Conservation (phyloP, 1,140 invertebrate genomes). For the Pteromalus puparum region DNA sequence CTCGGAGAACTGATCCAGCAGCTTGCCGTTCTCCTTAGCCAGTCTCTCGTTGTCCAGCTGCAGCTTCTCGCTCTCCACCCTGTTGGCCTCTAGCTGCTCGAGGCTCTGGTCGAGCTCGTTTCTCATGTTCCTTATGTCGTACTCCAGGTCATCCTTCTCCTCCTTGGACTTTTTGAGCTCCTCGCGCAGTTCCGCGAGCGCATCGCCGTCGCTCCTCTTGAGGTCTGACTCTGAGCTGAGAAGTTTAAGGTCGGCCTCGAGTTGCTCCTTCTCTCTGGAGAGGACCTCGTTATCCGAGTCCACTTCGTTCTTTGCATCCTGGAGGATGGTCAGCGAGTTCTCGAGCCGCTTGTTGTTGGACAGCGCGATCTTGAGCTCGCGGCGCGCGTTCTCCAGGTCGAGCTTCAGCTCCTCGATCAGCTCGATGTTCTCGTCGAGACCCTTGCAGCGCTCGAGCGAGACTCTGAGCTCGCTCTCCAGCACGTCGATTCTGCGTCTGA, state of each 20-base stretch:
- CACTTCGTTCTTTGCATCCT: constrained; percentile 59
- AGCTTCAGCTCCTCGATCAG: constrained; percentile 63
- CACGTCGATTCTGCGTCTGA: constrained; percentile 61
- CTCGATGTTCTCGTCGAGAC: constrained; percentile 63
- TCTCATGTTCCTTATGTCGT: constrained; percentile 65
- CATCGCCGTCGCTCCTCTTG: constrained; percentile 55
- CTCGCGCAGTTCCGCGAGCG: constrained; percentile 60
- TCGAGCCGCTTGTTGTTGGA: constrained; percentile 60
- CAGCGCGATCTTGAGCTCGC: constrained; percentile 57
- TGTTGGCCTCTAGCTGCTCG: constrained; percentile 51
- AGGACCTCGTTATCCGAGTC: constrained; percentile 65
- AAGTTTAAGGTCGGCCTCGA: constrained; percentile 61
- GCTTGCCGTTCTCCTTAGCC: constrained; percentile 60
- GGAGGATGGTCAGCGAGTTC: constrained; percentile 53
- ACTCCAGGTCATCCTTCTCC: constrained; percentile 66
- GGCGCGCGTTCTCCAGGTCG: constrained; percentile 60
- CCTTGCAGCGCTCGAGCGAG: constrained; percentile 61
- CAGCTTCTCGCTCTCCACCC: constrained; percentile 55
- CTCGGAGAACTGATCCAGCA: constrained; percentile 62
- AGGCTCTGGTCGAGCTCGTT: constrained; percentile 64
- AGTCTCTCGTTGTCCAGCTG: constrained; percentile 61
- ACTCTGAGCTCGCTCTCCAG: constrained; percentile 57
- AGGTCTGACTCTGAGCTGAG: constrained; percentile 51
- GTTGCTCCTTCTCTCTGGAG: constrained; percentile 61
- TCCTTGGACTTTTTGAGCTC: constrained; percentile 55